Base-by-base conservation (phyloP, 2,888 invertebrate species). In the Cacoxenus indagator region DNA sequence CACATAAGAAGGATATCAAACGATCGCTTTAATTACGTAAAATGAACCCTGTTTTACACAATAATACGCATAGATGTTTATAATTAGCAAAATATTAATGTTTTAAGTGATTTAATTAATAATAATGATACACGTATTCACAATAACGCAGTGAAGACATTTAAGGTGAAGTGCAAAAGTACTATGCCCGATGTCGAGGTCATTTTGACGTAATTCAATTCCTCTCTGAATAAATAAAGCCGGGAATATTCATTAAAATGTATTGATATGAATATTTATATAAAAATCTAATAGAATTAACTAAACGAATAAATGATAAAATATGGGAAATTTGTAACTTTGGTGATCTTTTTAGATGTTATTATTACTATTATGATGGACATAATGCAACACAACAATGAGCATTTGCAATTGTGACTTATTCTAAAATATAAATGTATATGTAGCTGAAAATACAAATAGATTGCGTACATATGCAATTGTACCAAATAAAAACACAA, bases 341-440 rank as follows among this genome's bases (percentile, higher is more conserved):
- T 81, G 81, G 81, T 81, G 81, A 81, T 81, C 83, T 83, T 81
- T 81, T 83, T 83, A 79, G 81, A 83, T 83, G 81, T 83, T 81
- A 82, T 81, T 78, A 79, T 55, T n/a, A 55, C 24, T 26, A 55
- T 4, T 5, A 55, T 48, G n/a, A 48, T 17, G 17, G 17, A 6
- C 48, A 54, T 24, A 54, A 54, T 4, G 24, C 14, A 24, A 24
- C 26, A 54, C 24, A 24, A n/a, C n/a, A n/a, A n/a, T n/a, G 26
- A 55, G 26, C 26, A 26, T 55, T 55, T 26, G 24, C 26, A 55
- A 55, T 55, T 55, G 55, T 55, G 55, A 55, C 55, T 55, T 55
- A 27, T 24, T 24, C 26, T 14, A 59, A 59, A 1, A 31, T 4
- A 31, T 8, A 31, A 29, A 59, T 17, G 31, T 3, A 59, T 5